Base-by-base conservation (phyloP, 35 echinoderm and acorn worm genomes). In the Stichopus chloronotus region DNA sequence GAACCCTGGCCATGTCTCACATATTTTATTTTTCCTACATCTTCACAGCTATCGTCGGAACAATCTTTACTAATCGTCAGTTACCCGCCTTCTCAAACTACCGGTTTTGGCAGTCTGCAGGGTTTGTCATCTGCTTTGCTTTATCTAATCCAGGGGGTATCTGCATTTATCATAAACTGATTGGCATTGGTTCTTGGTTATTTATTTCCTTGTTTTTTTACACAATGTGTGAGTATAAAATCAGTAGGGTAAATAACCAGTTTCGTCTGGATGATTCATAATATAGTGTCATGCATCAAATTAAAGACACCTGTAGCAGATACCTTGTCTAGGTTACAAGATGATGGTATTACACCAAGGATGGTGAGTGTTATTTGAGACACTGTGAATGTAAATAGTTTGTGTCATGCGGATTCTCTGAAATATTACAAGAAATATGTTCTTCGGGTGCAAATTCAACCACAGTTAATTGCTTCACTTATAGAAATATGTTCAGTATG, bases 81-180 rank as follows among this genome's bases (percentile, higher is more conserved):
- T 84, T 79, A 30, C 24, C 85, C 23, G 92, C 92, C 5, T 94
- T 94, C 68, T 88, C 92, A 4, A 94, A 94, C 74, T 94, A 77
- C 74, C 92, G 85, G 4, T 52, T 94, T 6, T 94, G 92, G 92
- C 92, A 94, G 52, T 52, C 92, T 8, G 21, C 69, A 9, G 92
- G 92, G 22, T 94, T 94, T 59, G 68, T 60, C 54, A 61, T 94
- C 30, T 77, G 58, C 14, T 94, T 89, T 79, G 84, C 81, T 13
- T 88, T 20, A 24, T 78, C 63, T 19, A 92, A 22, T 78, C 91
- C 9, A 60, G 21, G 9, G 5, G 5, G 23, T 23, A 81, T 92
- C 16, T 92, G 78, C 83, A 74, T 58, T 55, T 79, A 10, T 54
- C 74, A 54, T 25, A 76, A 81, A 65, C 16, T 80, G 8, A 54